A percentile compares a stretch with the other conserved stretches of the same genome.
Evolutionary conservation across 2,113 vertebrate genomes (phyloP).

Genomic region (Enhydra lutris): DNA sequence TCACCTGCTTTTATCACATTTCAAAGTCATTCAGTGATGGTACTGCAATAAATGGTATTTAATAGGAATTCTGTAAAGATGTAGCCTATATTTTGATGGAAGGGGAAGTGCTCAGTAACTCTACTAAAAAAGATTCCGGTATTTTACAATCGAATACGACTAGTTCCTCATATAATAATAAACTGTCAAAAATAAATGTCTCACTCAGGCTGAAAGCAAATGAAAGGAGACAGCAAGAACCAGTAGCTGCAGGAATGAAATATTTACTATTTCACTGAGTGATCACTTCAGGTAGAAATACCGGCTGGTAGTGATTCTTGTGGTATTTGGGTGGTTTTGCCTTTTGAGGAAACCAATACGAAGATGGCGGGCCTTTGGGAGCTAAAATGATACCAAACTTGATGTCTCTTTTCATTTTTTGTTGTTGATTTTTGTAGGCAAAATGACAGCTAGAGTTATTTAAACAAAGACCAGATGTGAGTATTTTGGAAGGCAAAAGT

Average conservation of each 20-base stretch:
- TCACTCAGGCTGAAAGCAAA: conserved; percentile 53
- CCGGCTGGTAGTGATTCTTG: background rate
- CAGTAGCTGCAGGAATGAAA: background rate
- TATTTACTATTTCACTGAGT: conserved; percentile 7
- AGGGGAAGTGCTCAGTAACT: background rate
- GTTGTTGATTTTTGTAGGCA: conserved; percentile 34
- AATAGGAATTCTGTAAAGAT: conserved; percentile 27
- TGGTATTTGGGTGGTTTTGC: background rate
- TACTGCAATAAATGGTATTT: background rate
- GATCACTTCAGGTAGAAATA: background rate
- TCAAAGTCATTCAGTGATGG: background rate
- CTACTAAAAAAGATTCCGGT: background rate
- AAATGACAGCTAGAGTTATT: conserved; percentile 29
- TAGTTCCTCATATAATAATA: conserved; percentile 24
- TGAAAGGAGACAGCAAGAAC: conserved; percentile 41
- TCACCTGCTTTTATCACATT: background rate
- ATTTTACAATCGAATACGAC: conserved; percentile 34
- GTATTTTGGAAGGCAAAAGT: background rate
- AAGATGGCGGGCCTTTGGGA: background rate
- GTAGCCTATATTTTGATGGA: background rate
- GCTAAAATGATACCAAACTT: background rate
- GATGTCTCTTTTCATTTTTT: background rate
- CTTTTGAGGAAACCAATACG: background rate
- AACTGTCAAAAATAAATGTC: conserved; percentile 64
- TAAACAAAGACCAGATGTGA: conserved; percentile 31